Evolutionary conservation across 2,888 invertebrate genomes (phyloP), one percentile per base, ranked within the genome.

Genomic region (Agriopis leucophaearia): DNA sequence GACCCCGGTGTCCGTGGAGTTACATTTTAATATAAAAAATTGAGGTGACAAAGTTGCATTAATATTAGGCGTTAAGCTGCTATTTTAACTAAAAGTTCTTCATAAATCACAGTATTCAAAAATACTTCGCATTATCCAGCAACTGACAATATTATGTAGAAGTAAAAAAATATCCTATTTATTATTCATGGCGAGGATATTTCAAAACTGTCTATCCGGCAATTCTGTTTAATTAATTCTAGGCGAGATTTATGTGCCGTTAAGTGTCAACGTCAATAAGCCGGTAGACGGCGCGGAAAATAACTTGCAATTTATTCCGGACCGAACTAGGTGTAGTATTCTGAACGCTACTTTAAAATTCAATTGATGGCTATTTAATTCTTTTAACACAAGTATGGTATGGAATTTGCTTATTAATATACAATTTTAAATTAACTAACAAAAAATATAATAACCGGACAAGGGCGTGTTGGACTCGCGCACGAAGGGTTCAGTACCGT

Each of bases 231-330:
- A 88, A 88, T 89, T 89, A 90, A 87, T 87, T 86, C 82, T 78
- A 78, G 79, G 74, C 64, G 74, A 86, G 87, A 90, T 90, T 90
- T 89, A 90, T 87, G 87, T 85, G 72, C 82, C 85, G 87, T 82
- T 85, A 87, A 89, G 84, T 87, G 89, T 87, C 90, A 87, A 85
- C 89, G 89, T 92, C 91, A 90, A 91, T 92, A 89, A 82, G 78
- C 74, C 58, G 70, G 77, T 82, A 84, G 89, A 83, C 89, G 89
- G 86, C 3, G 81, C 85, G 88, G 88, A 89, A 92, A 90, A 91
- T 91, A 88, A 88, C 88, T 84, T 82, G 82, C 85, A 86, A 88
- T 89, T 90, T 90, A 90, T 88, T 85, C 83, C 77, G 70, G 75
- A 63, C 70, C 64, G 64, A 78, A 80, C 81, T 77, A 80, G 75